Base-by-base conservation (phyloP, 2,888 invertebrate genomes). In the Yponomeuta cagnagella region DNA sequence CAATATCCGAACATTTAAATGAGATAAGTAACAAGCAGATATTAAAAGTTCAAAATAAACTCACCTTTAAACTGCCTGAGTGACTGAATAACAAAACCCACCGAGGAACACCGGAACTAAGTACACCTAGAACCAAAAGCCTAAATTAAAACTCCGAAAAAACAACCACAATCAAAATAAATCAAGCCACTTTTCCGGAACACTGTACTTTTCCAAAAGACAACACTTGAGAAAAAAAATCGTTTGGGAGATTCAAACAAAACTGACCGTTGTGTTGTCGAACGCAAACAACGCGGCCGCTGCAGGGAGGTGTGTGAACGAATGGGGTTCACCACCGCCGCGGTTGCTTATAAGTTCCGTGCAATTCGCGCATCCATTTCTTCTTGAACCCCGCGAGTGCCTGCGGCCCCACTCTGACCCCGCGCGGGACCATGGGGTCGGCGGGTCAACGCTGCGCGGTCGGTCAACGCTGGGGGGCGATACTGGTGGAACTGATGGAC, bases 401-500 rank as follows among this genome's bases (percentile, higher is more conserved):
- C 33, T 10, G 33, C 65, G 10, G 10, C 65, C 33, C 33, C 65
- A 31, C 65, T 65, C 9, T 65, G 65, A 65, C 65, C 65, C 30
- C 33, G 30, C 12, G 65, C 12, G 33, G 30, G 12, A 23, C 10
- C 1, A 30, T 31, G 65, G 65, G 65, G 65, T 65, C 65, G 65
- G 30, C 23, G 10, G 31, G 65, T 65, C 65, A 31, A 2, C 5
- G 10, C 30, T 9, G 10, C 5, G 6, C 31, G 65, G 65, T 65
- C 33, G 31, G 65, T 9, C 31, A 30, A 10, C 12, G 23, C 30
- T 31, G 52, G 77, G 79, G 81, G 80, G 78, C 72, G 66, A 74
- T 77, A 79, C 79, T 77, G 77, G 76, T 77, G 77, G 52, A 82
- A 86, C 85, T 87, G 85, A 86, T 85, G 83, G 84, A 84, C 82